A percentile compares a stretch with the other conserved stretches of the same genome.
Evolutionary conservation across 2,113 vertebrate genomes (phyloP).

Genomic region (Peucedramus taeniatus): DNA sequence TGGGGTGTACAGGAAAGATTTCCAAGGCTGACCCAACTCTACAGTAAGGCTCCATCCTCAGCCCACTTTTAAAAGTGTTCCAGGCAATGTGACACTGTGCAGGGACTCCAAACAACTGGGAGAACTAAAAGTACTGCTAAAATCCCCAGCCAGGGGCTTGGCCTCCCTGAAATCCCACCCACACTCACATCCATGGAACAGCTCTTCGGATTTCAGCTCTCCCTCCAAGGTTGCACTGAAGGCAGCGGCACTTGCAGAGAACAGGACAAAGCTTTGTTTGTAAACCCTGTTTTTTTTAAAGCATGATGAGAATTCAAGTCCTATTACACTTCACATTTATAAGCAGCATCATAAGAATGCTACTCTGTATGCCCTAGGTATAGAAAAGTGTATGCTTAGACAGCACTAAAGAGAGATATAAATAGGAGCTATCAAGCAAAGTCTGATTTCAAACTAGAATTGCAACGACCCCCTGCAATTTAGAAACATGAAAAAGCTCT

Average conservation of each 20-base stretch:
- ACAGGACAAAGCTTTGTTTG: background rate
- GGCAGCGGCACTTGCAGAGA: background rate
- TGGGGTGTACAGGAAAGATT: background rate
- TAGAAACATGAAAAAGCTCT: background rate
- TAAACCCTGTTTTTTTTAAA: background rate
- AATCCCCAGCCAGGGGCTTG: background rate
- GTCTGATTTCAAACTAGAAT: constrained; percentile 3
- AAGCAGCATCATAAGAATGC: background rate
- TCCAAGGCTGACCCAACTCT: background rate
- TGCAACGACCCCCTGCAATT: background rate
- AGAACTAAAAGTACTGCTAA: background rate
- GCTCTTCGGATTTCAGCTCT: background rate
- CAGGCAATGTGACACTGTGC: background rate
- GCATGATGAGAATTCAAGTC: constrained; percentile 10
- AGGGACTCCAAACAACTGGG: background rate
- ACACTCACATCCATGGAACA: background rate
- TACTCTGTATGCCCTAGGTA: background rate
- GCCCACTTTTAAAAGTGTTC: background rate
- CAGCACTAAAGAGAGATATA: background rate
- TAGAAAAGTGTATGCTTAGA: background rate
- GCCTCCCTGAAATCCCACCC: background rate
- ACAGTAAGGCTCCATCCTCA: background rate
- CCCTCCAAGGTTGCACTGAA: background rate
- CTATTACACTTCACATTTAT: constrained; percentile 18
- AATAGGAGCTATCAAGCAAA: background rate